phyloP scores from a whole-genome alignment of 2,888 invertebrate species.

The Nomada goodeniana region DNA sequence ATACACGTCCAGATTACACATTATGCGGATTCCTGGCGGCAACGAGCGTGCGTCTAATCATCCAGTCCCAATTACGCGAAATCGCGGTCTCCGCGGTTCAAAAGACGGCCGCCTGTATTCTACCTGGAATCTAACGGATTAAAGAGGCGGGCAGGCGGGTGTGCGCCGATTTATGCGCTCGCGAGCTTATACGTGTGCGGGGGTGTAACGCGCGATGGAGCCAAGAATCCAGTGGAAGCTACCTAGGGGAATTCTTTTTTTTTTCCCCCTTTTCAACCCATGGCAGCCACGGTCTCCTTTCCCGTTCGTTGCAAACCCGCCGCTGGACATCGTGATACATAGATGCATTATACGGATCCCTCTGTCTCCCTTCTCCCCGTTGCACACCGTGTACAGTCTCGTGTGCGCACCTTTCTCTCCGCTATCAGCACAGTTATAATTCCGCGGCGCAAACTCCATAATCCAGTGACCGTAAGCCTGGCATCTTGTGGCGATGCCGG shows the following conservation, averaged over 20 bases:
- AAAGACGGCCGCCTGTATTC: conserved; percentile 67
- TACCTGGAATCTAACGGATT: conserved; percentile 79
- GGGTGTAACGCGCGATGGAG: conserved; percentile 72
- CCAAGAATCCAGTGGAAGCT: conserved; percentile 66
- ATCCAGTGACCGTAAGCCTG: conserved; percentile 78
- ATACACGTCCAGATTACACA: conserved; percentile 17
- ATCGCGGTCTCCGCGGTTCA: conserved; percentile 69
- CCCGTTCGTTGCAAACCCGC: conserved; percentile 53
- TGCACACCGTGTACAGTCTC: background rate
- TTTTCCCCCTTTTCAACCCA: conserved; percentile 58
- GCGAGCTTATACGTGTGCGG: conserved; percentile 61
- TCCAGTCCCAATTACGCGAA: conserved; percentile 77
- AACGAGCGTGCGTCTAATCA: conserved; percentile 75
- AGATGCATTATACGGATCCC: conserved; percentile 75
- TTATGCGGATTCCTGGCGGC: conserved; percentile 58
- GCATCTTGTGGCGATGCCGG: conserved; percentile 59
- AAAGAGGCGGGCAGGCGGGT: conserved; percentile 68
- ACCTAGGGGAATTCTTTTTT: conserved; percentile 67
- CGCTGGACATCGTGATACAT: conserved; percentile 76
- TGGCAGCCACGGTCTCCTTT: conserved; percentile 35
- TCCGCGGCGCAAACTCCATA: conserved; percentile 80
- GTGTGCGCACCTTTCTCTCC: conserved; percentile 37
- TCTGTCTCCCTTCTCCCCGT: conserved; percentile 35
- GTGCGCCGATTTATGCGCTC: conserved; percentile 62
- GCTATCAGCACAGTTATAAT: conserved; percentile 74